Evolutionary conservation across 2,797 vertebrate species (phyloP).

Genomic region (Australoheros facetus): DNA sequence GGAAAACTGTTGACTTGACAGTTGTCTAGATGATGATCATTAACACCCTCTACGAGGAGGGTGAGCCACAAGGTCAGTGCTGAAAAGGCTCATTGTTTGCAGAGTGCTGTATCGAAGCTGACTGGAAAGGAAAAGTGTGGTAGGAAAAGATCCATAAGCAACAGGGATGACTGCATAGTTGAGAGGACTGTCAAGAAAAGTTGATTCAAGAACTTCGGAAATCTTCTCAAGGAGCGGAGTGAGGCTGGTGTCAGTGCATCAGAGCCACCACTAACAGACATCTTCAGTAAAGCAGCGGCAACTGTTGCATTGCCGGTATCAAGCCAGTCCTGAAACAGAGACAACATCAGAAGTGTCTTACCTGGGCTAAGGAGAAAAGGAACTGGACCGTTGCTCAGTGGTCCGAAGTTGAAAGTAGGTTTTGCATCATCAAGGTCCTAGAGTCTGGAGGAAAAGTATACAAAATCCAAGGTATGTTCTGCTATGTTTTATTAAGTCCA

Average conservation of each 20-base stretch:
- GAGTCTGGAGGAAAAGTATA: no score
- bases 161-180: background rate
- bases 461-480: no score
- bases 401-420: background rate
- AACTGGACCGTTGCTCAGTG: background rate
- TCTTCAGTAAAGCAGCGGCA: background rate
- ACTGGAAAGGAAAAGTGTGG: rapidly evolving
- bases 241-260: background rate
- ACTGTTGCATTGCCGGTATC: no score
- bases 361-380: background rate
- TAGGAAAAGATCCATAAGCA: background rate
- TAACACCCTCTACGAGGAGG: background rate
- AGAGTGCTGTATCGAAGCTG: background rate
- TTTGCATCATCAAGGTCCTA: background rate
- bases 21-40: background rate
- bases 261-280: background rate
- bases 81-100: background rate
- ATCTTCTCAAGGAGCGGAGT: background rate
- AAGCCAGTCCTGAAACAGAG: background rate
- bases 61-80: background rate
- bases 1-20: background rate
- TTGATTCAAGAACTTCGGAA: rapidly evolving
- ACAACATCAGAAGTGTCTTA: background rate
- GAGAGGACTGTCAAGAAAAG: background rate
- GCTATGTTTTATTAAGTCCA: background rate